Conservation (phyloP, 1,140 invertebrate species). For the Drosophila quadrilineata region DNA sequence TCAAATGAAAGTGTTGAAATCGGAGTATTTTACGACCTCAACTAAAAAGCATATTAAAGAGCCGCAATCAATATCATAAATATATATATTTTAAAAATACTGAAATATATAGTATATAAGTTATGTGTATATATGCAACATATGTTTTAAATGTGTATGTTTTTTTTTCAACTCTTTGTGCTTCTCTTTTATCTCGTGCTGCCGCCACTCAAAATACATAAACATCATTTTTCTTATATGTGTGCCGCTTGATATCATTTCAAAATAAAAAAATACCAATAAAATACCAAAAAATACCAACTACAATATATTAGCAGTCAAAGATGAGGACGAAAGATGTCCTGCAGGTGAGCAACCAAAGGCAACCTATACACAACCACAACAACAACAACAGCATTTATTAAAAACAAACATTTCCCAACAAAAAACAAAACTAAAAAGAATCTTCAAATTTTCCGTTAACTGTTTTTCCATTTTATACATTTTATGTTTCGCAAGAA, state of each 20-base stretch:
- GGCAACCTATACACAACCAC: slow-evolving; percentile 38
- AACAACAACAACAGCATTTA: slow-evolving; percentile 8
- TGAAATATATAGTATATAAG: slow-evolving; percentile 19
- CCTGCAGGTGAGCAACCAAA: slow-evolving; percentile 84
- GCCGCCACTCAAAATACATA: slow-evolving; percentile 22
- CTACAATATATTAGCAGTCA: slow-evolving; percentile 82
- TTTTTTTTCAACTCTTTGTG: slow-evolving; percentile 72
- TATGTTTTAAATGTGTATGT: slow-evolving; percentile 58
- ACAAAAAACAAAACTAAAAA: slow-evolving; percentile 1
- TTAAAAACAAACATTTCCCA: slow-evolving; percentile 18
- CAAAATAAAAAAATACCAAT: slow-evolving; percentile 17
- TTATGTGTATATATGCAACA: slow-evolving; percentile 1
- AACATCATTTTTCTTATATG: slow-evolving; percentile 43
- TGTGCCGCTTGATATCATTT: slow-evolving; percentile 67
- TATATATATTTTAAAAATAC: slow-evolving; percentile 24
- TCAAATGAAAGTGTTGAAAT: slow-evolving; percentile 67
- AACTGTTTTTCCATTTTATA: slow-evolving; percentile 33
- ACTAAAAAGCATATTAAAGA: neutral
- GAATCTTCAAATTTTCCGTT: slow-evolving; percentile 6
- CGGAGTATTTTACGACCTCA: slow-evolving; percentile 28
- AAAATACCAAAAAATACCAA: slow-evolving; percentile 34
- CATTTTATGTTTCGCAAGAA: slow-evolving; percentile 23
- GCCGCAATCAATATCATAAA: slow-evolving; percentile 12
- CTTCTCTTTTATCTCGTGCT: slow-evolving; percentile 53
- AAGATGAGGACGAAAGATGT: slow-evolving; percentile 85